Evolutionary conservation across 2,797 vertebrate genomes (phyloP), one percentile per base, ranked within the genome.

Genomic region (Ptychadena robeensis): DNA sequence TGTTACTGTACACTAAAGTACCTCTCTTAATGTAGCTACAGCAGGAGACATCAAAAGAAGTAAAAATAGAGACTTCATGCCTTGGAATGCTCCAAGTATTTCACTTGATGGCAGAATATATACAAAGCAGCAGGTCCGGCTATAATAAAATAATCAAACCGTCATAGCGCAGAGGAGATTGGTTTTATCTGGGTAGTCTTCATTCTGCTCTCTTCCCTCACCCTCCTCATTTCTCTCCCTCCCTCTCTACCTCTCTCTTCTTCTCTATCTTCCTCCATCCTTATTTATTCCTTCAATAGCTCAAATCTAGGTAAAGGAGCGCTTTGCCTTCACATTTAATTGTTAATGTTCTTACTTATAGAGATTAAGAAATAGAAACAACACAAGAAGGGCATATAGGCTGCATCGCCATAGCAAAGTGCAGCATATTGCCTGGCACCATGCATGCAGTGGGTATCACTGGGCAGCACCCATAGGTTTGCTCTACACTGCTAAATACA

Each of bases 91-190:
- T 80, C 85, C 25, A 75, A 75, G 70, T 86, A 83, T 87, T 85
- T 81, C 86, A 86, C 85, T 25, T 28, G 75, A 72, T 82, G 79
- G 73, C 59, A 61, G 65, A 83, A 79, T 81, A 70, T 80, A 86
- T 81, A 82, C 76, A 86, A 86, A 81, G 80, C 73, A 83, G 72
- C 79, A 85, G 84, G 82, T 61, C 83, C 86, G 6, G 38, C 88
- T 85, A 61, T 80, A 88, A 87, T 90, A 87, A 91, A 93, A 93
- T 92, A 92, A 92, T 88, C 90, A 91, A 92, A 70, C 88, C 88
- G 89, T 90, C 91, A 89, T 76, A 73, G 73, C 38, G 76, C 78
- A 74, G 77, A n/a, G 79, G 80, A 86, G 72, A 73, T 85, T 44
- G 86, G 84, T 85, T 91, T 90, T 90, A 86, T 88, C 88, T 90